Evolutionary conservation across 2,888 invertebrate genomes (phyloP).

Genomic region (Pediacus dermestoides): DNA sequence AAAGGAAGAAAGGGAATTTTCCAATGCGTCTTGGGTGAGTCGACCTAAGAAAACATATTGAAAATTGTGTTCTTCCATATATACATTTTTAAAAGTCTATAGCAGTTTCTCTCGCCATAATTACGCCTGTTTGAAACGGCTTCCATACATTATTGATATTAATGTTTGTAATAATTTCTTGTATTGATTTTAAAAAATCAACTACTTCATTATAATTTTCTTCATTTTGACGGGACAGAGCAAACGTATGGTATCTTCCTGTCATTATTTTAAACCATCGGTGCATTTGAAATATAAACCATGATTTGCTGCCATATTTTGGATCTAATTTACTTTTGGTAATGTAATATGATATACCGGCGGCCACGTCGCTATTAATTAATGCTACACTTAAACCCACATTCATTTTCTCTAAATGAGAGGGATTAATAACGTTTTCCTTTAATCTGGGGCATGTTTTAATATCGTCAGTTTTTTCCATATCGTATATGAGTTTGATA

Average conservation of each 20-base stretch:
- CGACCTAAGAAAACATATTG: background rate
- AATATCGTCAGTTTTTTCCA: slow-evolving; percentile 11
- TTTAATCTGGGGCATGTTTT: slow-evolving; percentile 16
- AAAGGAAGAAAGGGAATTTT: slow-evolving; percentile 1
- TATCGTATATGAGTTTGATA: slow-evolving; percentile 6
- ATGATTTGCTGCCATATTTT: slow-evolving; percentile 10
- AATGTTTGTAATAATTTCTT: slow-evolving; percentile 7
- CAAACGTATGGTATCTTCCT: slow-evolving; percentile 1
- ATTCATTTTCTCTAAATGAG: slow-evolving; percentile 18
- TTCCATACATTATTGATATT: slow-evolving; percentile 4
- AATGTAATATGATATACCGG: slow-evolving; percentile 13
- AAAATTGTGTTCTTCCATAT: slow-evolving; percentile 2
- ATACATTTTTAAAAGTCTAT: slow-evolving; percentile 5
- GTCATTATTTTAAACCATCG: slow-evolving; percentile 15
- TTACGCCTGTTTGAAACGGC: slow-evolving; percentile 6
- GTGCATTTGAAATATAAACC: slow-evolving; percentile 9
- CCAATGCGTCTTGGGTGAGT: slow-evolving; percentile 1
- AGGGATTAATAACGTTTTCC: slow-evolving; percentile 11
- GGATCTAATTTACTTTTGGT: slow-evolving; percentile 3
- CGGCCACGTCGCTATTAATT: slow-evolving; percentile 11
- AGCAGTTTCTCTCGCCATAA: slow-evolving; percentile 6
- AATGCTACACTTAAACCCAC: slow-evolving; percentile 11
- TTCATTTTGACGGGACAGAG: background rate
- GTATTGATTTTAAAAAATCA: slow-evolving; percentile 1
- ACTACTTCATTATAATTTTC: slow-evolving; percentile 1